Conservation (phyloP, 2,888 invertebrate species). For the Pogonocherus hispidulus region DNA sequence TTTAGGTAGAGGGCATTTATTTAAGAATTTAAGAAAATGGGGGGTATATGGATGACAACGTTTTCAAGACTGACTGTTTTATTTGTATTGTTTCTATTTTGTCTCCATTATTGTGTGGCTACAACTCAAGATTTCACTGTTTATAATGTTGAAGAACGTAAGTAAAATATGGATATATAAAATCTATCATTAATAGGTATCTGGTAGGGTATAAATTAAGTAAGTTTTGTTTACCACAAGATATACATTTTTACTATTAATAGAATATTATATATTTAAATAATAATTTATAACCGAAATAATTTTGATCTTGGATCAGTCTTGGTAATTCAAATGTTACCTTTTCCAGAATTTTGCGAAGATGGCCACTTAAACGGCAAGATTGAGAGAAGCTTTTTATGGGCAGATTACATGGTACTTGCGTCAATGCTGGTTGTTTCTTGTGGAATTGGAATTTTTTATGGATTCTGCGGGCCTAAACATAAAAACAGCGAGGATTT, state of each 20-base stretch:
- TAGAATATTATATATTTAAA: too few species aligned
- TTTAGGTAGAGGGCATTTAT: too few species aligned
- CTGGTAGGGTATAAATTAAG: too few species aligned
- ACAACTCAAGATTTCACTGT: neutral
- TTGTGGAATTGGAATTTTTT: conserved; percentile 87
- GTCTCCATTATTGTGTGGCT: neutral
- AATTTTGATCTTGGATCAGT: too few species aligned
- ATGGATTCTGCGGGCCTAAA: conserved; percentile 83
- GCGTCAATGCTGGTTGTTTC: conserved; percentile 83
- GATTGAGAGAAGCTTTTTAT: conserved; percentile 68
- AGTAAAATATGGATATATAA: too few species aligned
- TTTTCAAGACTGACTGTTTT: conserved; percentile 42
- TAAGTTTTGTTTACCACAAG: too few species aligned
- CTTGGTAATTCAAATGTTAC: too few species aligned
- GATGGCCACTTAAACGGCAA: conserved; percentile 46
- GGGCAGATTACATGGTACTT: conserved; percentile 85
- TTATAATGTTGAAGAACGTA: neutral
- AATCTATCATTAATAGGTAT: too few species aligned
- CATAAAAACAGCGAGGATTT: conserved; percentile 85
- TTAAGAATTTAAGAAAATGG: too few species aligned
- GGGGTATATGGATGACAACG: neutral
- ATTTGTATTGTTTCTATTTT: conserved; percentile 11
- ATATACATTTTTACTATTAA: too few species aligned
- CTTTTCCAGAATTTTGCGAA: conserved; percentile 45
- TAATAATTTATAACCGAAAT: too few species aligned